These are phyloP conservation scores for Mirounga angustirostris DNA, from an alignment of 2,113 vertebrate genomes.

Conservation along the genomic window DNA sequence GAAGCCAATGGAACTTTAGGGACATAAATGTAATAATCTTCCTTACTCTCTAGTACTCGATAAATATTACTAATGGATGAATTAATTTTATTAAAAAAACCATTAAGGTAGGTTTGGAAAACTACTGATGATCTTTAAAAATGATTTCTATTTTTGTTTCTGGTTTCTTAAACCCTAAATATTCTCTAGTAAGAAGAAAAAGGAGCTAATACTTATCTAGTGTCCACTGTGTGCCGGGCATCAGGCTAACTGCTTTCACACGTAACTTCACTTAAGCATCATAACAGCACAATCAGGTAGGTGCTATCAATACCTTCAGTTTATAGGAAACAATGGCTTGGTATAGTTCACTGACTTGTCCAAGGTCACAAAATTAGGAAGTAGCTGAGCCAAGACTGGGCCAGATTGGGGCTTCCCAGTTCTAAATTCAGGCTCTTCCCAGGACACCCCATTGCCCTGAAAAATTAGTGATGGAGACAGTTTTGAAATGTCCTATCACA, in stretches of 20 bases:
- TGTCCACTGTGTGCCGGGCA: not conserved
- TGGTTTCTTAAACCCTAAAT: constrained; percentile 22
- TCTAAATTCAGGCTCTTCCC: constrained; percentile 49
- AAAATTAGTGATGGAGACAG: constrained; percentile 28
- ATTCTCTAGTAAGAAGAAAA: constrained; percentile 26
- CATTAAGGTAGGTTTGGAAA: constrained; percentile 43
- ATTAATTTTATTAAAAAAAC: constrained; percentile 54
- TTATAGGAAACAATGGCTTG: constrained; percentile 5
- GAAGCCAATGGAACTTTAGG: constrained; percentile 7
- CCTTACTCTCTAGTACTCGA: constrained; percentile 13
- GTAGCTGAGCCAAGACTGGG: not conserved
- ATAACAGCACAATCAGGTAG: not conserved
- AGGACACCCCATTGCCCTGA: not conserved
- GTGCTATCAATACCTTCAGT: not conserved
- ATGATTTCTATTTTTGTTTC: constrained; percentile 59
- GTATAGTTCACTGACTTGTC: constrained; percentile 19
- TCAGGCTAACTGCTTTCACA: constrained; percentile 14
- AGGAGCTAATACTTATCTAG: not conserved
- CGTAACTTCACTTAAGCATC: constrained; percentile 4
- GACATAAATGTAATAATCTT: constrained; percentile 42
- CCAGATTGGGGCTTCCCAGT: constrained; percentile 10
- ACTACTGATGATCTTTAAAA: constrained; percentile 37
- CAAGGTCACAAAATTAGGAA: constrained; percentile 51
- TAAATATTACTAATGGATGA: constrained; percentile 5
- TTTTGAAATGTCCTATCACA: constrained; percentile 45